Base-by-base conservation (phyloP, 2,797 vertebrate genomes). In the Acanthornis magna region DNA sequence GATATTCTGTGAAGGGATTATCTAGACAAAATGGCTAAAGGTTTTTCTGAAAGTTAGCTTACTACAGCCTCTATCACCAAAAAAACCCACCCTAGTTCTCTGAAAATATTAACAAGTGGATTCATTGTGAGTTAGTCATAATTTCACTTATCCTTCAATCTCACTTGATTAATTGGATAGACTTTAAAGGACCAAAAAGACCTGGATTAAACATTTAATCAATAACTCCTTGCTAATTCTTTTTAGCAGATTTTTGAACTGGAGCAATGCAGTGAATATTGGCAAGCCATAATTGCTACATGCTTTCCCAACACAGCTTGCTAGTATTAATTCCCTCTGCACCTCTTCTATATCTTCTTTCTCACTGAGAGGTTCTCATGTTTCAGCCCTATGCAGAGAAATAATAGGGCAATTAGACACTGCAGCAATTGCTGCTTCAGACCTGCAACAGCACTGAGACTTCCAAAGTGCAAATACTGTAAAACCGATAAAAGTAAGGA, bases 61-160 rank as follows among this genome's bases (percentile, higher is more conserved):
- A 66, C 25, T 78, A 75, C 10, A 86, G 4, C 3, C 9, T 45
- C 32, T 70, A 38, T 43, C 36, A 87, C 50, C 12, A 63, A 51
- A 43, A 19, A 57, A 5, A 0, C 0, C 4, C 26, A 43, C 15
- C 16, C 4, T 26, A 34, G 16, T 45, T 79, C 30, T 65, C 57
- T 53, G 30, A 80, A 85, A 89, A 73, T 58, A 74, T 54, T 65
- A 84, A 50, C 11, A 85, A 43, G 11, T 25, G 8, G 47, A 75
- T 88, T 91, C 13, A 93, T 70, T 43, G 29, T 74, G 53, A 72
- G 53, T 30, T 53, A 81, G 26, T 38, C 18, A 38, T 38, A 54
- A 82, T 60, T 91, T 87, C 50, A 85, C 18, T 70, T 82, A 32
- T 47, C 43, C 65, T 73, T 94, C 93, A 85, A 36, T 65, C 48